These are phyloP conservation scores for Mesorhabditis sp. DNA, from an alignment of 2,888 invertebrate species.

Conservation along the genomic window DNA sequence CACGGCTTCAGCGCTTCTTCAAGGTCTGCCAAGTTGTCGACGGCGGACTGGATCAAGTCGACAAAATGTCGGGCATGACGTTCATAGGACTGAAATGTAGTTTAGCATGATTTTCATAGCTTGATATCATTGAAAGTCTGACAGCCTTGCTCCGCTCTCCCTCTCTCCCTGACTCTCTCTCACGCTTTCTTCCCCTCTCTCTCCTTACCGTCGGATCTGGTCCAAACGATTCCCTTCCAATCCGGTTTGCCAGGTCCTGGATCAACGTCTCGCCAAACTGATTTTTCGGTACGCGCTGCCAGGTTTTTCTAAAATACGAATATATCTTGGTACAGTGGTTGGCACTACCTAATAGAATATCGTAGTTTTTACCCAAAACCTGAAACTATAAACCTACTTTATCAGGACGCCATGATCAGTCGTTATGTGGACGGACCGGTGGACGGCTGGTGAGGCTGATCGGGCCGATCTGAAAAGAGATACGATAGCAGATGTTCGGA, in stretches of 20 bases:
- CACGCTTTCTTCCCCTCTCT: slow-evolving; percentile 11
- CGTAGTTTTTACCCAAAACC: no score
- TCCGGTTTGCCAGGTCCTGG: slow-evolving; percentile 13
- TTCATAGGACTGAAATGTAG: slow-evolving; percentile 11
- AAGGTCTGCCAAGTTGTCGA: slow-evolving; percentile 45
- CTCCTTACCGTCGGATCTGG: slow-evolving; percentile 20
- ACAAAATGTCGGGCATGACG: slow-evolving; percentile 44
- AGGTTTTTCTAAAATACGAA: slow-evolving; percentile 43
- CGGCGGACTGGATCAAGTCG: slow-evolving; percentile 40
- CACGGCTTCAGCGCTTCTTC: slow-evolving; percentile 41
- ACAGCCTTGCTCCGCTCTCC: slow-evolving; percentile 8
- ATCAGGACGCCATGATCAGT: neutral
- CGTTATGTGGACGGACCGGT: neutral
- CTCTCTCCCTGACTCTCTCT: no score
- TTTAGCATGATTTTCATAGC: neutral
- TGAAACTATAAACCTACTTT: no score
- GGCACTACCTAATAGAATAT: no score
- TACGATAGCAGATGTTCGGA: no score
- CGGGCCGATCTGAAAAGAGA: neutral
- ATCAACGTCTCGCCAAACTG: slow-evolving; percentile 33
- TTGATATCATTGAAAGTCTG: slow-evolving; percentile 17
- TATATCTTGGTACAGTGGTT: no score
- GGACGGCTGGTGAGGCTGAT: neutral
- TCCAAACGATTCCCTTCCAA: slow-evolving; percentile 16
- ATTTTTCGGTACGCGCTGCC: slow-evolving; percentile 40